These are phyloP conservation scores for Cheilosia vulpina DNA, from an alignment of 2,888 invertebrate species.

Conservation along the genomic window DNA sequence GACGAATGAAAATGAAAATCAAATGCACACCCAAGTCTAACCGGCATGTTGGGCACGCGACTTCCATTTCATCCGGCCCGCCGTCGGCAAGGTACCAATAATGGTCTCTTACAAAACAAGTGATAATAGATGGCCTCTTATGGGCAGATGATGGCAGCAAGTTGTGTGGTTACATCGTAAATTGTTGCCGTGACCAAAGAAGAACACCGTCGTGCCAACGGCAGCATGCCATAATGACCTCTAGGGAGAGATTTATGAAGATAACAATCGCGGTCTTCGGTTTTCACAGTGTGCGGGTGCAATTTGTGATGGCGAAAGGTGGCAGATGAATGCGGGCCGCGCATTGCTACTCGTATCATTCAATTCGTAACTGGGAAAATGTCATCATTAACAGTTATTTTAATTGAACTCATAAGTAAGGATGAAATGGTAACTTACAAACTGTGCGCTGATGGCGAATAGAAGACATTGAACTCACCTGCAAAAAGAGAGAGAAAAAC, in stretches of 20 bases:
- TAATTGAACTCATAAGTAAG: too few relatives aligned
- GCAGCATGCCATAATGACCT: slow-evolving; percentile 66
- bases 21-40: slow-evolving; percentile 3
- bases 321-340: not conserved
- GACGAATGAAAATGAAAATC: slow-evolving; percentile 49
- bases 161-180: slow-evolving; percentile 35
- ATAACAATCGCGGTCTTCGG: slow-evolving; percentile 32
- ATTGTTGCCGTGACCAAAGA: slow-evolving; percentile 30
- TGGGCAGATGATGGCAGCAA: slow-evolving; percentile 24
- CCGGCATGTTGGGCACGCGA: slow-evolving; percentile 55
- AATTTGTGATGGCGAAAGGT: slow-evolving; percentile 49
- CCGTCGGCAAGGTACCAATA: not conserved
- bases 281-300: slow-evolving; percentile 43
- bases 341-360: slow-evolving; percentile 15
- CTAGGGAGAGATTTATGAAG: slow-evolving; percentile 48
- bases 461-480: too few relatives aligned
- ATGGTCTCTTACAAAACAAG: slow-evolving; percentile 44
- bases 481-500: too few relatives aligned
- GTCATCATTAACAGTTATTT: too few relatives aligned
- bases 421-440: too few relatives aligned
- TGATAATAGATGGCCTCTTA: slow-evolving; percentile 38
- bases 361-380: not conserved
- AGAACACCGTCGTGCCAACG: slow-evolving; percentile 26
- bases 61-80: slow-evolving; percentile 30
- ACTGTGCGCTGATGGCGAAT: too few relatives aligned